Evolutionary conservation across 2,113 vertebrate genomes (phyloP).

Genomic region (Phycodurus eques): DNA sequence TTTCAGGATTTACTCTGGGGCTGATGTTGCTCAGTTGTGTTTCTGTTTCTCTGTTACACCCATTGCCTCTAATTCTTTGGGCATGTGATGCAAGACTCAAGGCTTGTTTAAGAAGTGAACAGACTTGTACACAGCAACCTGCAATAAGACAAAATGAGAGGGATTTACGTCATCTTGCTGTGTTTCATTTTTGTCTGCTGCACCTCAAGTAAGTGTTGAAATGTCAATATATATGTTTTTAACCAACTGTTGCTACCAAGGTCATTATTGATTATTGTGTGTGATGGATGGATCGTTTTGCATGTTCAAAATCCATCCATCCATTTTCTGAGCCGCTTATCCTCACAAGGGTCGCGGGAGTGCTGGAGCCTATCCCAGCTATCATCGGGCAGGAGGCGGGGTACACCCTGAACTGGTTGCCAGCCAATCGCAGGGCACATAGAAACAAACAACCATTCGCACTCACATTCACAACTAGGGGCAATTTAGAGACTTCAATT

Average conservation of each 20-base stretch:
- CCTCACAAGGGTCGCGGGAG: too few species aligned
- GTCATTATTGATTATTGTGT: too few species aligned
- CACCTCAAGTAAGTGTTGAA: constrained; percentile 50
- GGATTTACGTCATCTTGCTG: constrained; percentile 43
- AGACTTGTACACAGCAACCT: constrained; percentile 11
- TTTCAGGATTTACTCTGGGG: constrained; percentile 44
- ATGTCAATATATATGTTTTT: background rate
- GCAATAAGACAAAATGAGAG: constrained; percentile 41
- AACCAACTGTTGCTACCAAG: background rate
- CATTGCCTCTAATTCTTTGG: constrained; percentile 24
- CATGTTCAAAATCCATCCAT: background rate
- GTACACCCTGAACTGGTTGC: too few species aligned
- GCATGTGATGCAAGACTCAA: constrained; percentile 16
- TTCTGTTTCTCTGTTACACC: constrained; percentile 22
- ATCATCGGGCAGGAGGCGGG: too few species aligned
- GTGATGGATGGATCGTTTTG: too few species aligned
- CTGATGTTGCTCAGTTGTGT: constrained; percentile 51
- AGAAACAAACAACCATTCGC: too few species aligned
- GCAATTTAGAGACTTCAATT: too few species aligned
- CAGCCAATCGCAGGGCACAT: too few species aligned
- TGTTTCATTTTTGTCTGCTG: constrained; percentile 33
- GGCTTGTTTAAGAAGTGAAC: constrained; percentile 1
- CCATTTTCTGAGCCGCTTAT: background rate
- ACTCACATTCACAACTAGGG: too few species aligned
- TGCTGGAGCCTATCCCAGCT: too few species aligned